Base-by-base conservation (phyloP, 2,888 invertebrate species). In the Seira ritae region DNA sequence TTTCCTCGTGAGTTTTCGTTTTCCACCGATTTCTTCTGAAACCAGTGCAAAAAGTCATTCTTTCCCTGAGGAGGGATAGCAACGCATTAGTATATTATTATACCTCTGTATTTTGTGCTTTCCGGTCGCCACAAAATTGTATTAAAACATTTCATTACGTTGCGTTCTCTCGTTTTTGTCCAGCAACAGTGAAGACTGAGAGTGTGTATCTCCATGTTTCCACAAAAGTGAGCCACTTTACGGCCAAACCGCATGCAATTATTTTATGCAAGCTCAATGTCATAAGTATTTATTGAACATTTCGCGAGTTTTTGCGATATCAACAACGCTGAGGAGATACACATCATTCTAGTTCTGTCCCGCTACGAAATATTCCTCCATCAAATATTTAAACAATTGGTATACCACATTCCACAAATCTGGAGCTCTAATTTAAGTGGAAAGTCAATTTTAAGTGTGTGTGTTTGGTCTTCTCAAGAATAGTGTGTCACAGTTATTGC, bases 191-290 rank as follows among this genome's bases (percentile, higher is more conserved):
- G 31, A 31, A 31, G 31, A 31, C 2, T 4, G 31, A 31, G 20
- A 62, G 62, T 20, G 62, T 62, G 62, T 62, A 20, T 62, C n/a
- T 2, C 62, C 19, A 31, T n/a, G 22, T 62, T 20, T 4, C 62
- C 22, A 2, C 8, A 20, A 62, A n/a, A 62, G 62, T 20, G 31
- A 31, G 8, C 31, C 31, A 31, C 8, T 31, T 31, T 31, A 31
- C 31, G 31, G 31, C 31, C 31, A 31, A 31, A 31, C 31, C 31
- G 31, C 31, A 31, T 31, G 31, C 8, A 31, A 31, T 31, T 31
- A 31, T 31, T 55, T 55, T 55, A 55, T 55, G 55, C 55, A 55
- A 55, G 55, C 55, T 55, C 55, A 55, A 55, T 55, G 55, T 55
- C 55, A 55, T 12, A 42, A n/a, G n/a, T n/a, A n/a, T n/a, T n/a